Base-by-base conservation (phyloP, 2,113 vertebrate genomes). In the Garra rufa region DNA sequence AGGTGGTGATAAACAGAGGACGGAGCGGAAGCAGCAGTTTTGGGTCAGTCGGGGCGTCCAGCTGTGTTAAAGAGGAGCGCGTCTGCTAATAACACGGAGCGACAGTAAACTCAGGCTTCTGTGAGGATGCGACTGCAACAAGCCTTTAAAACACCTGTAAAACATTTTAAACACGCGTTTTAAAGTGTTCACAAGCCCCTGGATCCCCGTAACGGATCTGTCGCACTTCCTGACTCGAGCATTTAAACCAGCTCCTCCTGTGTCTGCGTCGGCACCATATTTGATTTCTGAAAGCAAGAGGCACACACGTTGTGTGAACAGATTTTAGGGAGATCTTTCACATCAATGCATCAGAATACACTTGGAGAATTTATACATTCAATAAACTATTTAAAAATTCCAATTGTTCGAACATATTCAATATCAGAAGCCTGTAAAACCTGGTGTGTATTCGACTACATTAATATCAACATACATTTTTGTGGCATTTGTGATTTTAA, bases 221-320 rank as follows among this genome's bases (percentile, higher is more conserved):
- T 93, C 92, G 92, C 94, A 91, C 90, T 96, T 96, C 95, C 95
- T 95, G 95, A 94, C 95, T 96, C 96, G 94, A 96, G 96, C 95
- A 95, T 96, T 96, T 96, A 96, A 96, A 95, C 94, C 95, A 93
- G 94, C 94, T 95, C 95, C 95, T 96, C 95, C 93, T 93, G 59
- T 15, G 50, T 93, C 76, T 93, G 94, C 92, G 93, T 91, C 89
- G 88, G 92, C 92, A 92, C 92, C 91, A 87, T 90, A 91, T 93
- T 94, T 93, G 94, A 93, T 94, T 95, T 94, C 95, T 92, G 93
- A 94, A 90, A 93, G 94, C 95, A 78, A 78, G 30, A 44, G 50
- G 63, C 76, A 50, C 50, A 77, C 50, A 8, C 17, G 19, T 52
- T 19, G 19, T 21, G 50, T 55, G 50, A n/a, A 52, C 44, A 50